A percentile compares a stretch with the other conserved stretches of the same genome.
These are phyloP conservation scores for Vulpes lagopus DNA, from an alignment of 2,113 vertebrate species.

Conservation along the genomic window DNA sequence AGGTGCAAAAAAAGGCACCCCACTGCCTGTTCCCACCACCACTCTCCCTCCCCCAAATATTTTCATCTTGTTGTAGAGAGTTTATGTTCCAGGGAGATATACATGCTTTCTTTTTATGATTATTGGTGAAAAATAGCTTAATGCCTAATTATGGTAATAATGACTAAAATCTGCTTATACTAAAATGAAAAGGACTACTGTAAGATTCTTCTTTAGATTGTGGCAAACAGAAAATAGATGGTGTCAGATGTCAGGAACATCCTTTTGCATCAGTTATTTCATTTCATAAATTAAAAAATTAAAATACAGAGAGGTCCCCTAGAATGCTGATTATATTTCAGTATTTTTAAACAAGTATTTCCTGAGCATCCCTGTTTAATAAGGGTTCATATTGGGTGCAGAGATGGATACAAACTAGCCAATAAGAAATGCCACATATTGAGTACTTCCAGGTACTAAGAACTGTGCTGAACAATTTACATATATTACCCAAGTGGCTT, in stretches of 20 bases:
- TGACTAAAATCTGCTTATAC: not conserved
- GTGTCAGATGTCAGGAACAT: not conserved
- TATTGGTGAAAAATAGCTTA: not conserved
- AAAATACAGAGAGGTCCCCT: not conserved
- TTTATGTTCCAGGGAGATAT: not conserved
- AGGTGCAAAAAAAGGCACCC: not conserved
- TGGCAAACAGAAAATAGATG: not conserved
- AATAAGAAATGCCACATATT: accelerated
- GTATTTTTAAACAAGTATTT: not conserved
- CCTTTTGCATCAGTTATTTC: not conserved
- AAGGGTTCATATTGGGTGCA: not conserved
- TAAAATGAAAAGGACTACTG: not conserved
- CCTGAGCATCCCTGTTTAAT: not conserved
- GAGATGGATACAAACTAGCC: not conserved
- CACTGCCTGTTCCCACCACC: too few relatives aligned
- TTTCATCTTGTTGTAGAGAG: not conserved
- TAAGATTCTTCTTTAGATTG: not conserved
- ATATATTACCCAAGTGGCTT: not conserved
- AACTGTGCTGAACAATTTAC: not conserved
- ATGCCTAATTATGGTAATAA: not conserved
- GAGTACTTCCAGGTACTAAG: not conserved
- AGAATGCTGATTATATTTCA: not conserved
- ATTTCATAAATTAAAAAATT: not conserved
- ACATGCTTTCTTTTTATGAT: not conserved
- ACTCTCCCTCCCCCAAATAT: too few relatives aligned